These are phyloP conservation scores for Ophion costatus DNA, from an alignment of 2,888 invertebrate species.

Conservation along the genomic window DNA sequence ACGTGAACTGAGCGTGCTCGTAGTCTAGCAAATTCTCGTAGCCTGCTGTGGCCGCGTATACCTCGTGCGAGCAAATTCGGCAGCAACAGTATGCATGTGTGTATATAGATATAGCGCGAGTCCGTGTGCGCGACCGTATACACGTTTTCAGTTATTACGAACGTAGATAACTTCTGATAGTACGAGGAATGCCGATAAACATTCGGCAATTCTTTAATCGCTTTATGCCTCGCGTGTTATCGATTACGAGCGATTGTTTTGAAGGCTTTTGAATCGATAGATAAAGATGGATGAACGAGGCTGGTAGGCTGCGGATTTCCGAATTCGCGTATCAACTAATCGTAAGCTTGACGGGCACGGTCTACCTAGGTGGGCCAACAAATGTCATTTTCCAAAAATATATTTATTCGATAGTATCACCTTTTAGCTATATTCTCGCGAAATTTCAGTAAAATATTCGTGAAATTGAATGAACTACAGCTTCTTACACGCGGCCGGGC, in stretches of 20 bases:
- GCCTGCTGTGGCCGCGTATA: slow-evolving; percentile 31
- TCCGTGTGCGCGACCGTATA: not conserved
- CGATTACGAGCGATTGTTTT: not conserved
- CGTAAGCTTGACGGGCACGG: no score
- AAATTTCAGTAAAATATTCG: no score
- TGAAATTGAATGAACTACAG: no score
- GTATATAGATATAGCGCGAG: not conserved
- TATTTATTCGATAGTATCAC: no score
- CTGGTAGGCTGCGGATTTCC: no score
- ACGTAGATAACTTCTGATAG: not conserved
- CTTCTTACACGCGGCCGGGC: no score
- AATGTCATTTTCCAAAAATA: no score
- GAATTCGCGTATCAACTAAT: no score
- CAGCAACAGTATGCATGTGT: not conserved
- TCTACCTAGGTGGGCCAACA: no score
- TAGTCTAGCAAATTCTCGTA: slow-evolving; percentile 19
- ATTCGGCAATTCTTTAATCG: not conserved
- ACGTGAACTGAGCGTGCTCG: slow-evolving; percentile 69
- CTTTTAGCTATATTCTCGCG: no score
- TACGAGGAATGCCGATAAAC: not conserved
- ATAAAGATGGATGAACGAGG: no score
- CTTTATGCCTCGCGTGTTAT: not conserved
- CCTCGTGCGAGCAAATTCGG: slow-evolving; percentile 32
- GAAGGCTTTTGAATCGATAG: not conserved
- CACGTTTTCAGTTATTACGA: not conserved